Evolutionary conservation across 1,140 invertebrate genomes (phyloP).

Genomic region (Drosophila littoralis): DNA sequence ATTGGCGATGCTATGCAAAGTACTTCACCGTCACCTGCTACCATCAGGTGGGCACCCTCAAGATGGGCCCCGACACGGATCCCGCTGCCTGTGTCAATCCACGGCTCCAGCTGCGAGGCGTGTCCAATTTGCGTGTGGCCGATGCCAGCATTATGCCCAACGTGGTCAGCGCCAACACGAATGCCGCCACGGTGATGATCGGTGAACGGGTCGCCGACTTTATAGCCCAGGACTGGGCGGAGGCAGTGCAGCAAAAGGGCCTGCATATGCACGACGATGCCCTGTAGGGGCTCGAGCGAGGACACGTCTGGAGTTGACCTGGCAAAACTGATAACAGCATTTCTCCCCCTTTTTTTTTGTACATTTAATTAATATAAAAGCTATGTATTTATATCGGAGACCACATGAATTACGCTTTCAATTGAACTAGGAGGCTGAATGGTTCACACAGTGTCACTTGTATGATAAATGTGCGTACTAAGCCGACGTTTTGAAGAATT

Average conservation of each 20-base stretch:
- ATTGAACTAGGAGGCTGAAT: too few relatives aligned
- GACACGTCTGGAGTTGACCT: too few relatives aligned
- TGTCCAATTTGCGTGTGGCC: constrained; percentile 89
- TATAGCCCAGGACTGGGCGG: constrained; percentile 87
- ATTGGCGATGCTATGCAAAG: constrained; percentile 90
- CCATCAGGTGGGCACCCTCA: constrained; percentile 89
- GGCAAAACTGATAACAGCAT: too few relatives aligned
- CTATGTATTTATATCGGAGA: too few relatives aligned
- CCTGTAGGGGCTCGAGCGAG: constrained; percentile 16
- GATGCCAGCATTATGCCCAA: constrained; percentile 91
- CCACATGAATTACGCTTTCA: too few relatives aligned
- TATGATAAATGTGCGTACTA: too few relatives aligned
- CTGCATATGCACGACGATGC: constrained; percentile 49
- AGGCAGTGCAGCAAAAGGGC: neutral
- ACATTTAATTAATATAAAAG: too few relatives aligned
- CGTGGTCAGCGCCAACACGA: constrained; percentile 90
- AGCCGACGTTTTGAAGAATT: too few relatives aligned
- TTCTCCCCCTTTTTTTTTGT: too few relatives aligned
- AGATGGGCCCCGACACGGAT: constrained; percentile 90
- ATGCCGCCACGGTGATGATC: constrained; percentile 92
- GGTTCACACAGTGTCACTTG: too few relatives aligned
- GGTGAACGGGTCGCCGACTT: constrained; percentile 94
- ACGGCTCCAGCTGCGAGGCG: constrained; percentile 88
- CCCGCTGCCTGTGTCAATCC: constrained; percentile 90
- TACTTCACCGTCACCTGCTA: constrained; percentile 88